These are phyloP conservation scores for Rhimphoctona megacephalus DNA, from an alignment of 2,888 invertebrate genomes.

Conservation along the genomic window DNA sequence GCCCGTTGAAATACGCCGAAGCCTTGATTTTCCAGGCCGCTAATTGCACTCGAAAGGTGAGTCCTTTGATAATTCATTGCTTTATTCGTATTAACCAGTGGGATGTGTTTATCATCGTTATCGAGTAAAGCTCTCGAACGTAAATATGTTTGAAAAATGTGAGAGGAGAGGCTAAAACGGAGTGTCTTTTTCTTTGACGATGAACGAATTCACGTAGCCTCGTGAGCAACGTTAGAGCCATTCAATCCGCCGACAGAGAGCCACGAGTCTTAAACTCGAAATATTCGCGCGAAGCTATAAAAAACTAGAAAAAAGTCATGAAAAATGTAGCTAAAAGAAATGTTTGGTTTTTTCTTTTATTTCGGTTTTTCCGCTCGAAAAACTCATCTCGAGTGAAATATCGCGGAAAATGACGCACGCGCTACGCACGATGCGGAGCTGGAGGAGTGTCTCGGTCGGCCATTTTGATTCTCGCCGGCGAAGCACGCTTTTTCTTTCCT, in stretches of 20 bases:
- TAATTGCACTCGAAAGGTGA: constrained; percentile 83
- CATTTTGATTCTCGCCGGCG: constrained; percentile 80
- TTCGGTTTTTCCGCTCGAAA: not conserved
- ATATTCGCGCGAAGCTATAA: not conserved
- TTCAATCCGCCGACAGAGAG: constrained; percentile 65
- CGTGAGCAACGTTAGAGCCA: constrained; percentile 77
- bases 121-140: not conserved
- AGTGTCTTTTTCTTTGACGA: constrained; percentile 28
- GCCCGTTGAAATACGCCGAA: constrained; percentile 82
- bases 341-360: not conserved
- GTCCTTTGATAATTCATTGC: constrained; percentile 68
- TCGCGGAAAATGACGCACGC: constrained; percentile 77
- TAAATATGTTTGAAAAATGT: not conserved
- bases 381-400: constrained; percentile 24
- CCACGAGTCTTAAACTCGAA: constrained; percentile 17
- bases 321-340: not conserved
- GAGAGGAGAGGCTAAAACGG: constrained; percentile 5
- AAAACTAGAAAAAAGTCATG: not conserved
- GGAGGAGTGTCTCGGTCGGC: constrained; percentile 77
- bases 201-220: constrained; percentile 69
- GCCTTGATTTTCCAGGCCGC: constrained; percentile 83
- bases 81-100: constrained; percentile 10
- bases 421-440: constrained; percentile 71
- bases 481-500: constrained; percentile 69
- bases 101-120: not conserved